Evolutionary conservation across 2,113 vertebrate genomes (phyloP), one percentile per base, ranked within the genome.

Genomic region (Perognathus longimembris): DNA sequence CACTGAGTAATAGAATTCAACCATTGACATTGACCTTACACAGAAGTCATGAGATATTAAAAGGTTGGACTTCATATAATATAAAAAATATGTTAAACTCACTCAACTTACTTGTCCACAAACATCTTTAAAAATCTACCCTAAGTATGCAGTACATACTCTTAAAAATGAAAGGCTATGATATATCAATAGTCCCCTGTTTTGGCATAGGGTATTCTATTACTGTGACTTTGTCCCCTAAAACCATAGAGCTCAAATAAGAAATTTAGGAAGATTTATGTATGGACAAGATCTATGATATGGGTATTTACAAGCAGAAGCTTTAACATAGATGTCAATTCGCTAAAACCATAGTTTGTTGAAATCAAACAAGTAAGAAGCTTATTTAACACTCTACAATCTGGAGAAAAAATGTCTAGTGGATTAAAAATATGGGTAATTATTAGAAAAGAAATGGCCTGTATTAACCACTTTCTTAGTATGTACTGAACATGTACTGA

Each of bases 281-380:
- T 20, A 69, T 0, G 74, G 36, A 73, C 40, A 87, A 90, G 90
- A 54, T 88, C 15, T 54, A 57, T 38, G 45, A 61, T 42, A 9
- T 86, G n/a, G 38, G 20, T 28, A 92, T 90, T 92, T 87, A 28
- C 40, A 81, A 40, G 3, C 5, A 88, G n/a, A 81, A 40, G 22
- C 5, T 84, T 78, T 78, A 38, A 63, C 1, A 12, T 45, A 20
- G 34, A 38, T 59, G 1, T 50, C 11, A 40, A 3, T 71, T 76
- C 82, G 26, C 75, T 90, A 15, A 82, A 95, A 90, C 11, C 40
- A 66, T 2, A 81, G 36, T 36, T 88, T 67, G 5, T 73, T 81
- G n/a, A 88, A 85, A 21, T 1, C 2, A 78, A 63, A 81, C 3
- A 64, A 4, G 30, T 34, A 20, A 50, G 3, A 4, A n/a, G 34